Evolutionary conservation across 2,888 invertebrate genomes (phyloP), one percentile per base, ranked within the genome.

Genomic region (Stenolophus ochropezus): DNA sequence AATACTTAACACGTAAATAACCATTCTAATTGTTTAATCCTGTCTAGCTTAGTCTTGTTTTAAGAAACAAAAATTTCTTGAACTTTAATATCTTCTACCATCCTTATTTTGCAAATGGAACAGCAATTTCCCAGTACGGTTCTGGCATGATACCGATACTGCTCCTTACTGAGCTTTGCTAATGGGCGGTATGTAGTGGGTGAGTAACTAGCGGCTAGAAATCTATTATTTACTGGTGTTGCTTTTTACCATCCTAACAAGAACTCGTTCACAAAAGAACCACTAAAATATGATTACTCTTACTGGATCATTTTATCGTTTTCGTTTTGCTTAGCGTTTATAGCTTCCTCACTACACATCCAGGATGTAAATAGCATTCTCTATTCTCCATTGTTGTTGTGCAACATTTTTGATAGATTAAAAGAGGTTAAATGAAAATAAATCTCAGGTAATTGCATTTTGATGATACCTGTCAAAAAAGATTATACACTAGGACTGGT

Each of bases 191-290:
- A 18, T 47, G n/a, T 42, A 20, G 69, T 69, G 69, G 69, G 53
- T 56, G 76, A 56, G 33, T 76, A 51, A 76, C 33, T 14, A 20
- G 23, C 74, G 74, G 47, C 51, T 18, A 51, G 74, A 51, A 51
- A 51, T 75, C 27, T 23, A 16, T 75, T 75, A 75, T 75, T 53
- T 75, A 75, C 53, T 53, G 8, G 23, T 18, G 2, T 14, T 25
- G 14, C 11, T 75, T 75, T 75, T 75, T 75, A 75, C 53, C 74
- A 75, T 51, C 49, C 25, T 75, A 75, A 75, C 74, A 75, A 75
- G 74, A 49, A 75, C 74, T 75, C 53, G 74, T 25, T 25, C 74
- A 53, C 51, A 75, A 75, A 75, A 75, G 51, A 27, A 75, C 21
- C 25, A 51, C 6, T 53, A 75, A 23, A 53, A 69, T 69, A 69